A percentile compares a stretch with the other conserved stretches of the same genome.
Evolutionary conservation across 2,797 vertebrate species (phyloP).

Genomic region (Kryptopterus vitreolus): DNA sequence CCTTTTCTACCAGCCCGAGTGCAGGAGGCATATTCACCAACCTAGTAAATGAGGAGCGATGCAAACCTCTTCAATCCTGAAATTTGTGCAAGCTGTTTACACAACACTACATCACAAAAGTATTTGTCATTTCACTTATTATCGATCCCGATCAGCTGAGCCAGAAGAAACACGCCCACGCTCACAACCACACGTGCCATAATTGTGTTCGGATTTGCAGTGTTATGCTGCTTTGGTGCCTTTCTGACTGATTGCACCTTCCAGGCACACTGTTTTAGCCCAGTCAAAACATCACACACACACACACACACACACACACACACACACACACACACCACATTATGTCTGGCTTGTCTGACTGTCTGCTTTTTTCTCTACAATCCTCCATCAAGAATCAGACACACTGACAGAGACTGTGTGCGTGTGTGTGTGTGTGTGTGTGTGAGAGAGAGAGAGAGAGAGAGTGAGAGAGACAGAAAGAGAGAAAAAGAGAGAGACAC

Average conservation of each 20-base stretch:
- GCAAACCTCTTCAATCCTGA: background rate
- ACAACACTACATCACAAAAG: background rate
- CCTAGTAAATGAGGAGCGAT: too few species aligned
- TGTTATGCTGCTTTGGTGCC: constrained; percentile 8
- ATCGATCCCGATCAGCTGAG: background rate
- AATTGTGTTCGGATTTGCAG: constrained; percentile 15
- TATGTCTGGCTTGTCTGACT: constrained; percentile 24
- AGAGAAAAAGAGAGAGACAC: background rate
- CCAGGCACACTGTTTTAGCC: constrained; percentile 15
- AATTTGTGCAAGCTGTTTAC: constrained; percentile 2
- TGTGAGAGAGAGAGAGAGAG: background rate
- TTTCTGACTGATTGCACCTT: constrained; percentile 25
- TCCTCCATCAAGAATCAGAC: constrained; percentile 4
- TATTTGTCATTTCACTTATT: background rate
- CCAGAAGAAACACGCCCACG: background rate
- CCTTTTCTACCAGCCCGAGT: background rate
- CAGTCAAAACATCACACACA: constrained; percentile 21
- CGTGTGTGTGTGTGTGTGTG: background rate
- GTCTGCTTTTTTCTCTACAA: constrained; percentile 4
- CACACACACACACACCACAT: background rate
- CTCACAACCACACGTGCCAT: background rate
- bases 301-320: background rate
- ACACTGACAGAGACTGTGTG: constrained; percentile 9
- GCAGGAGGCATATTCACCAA: background rate
- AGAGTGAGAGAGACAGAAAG: background rate